Base-by-base conservation (phyloP, 2,797 vertebrate species). In the Gymnothorax javanicus region DNA sequence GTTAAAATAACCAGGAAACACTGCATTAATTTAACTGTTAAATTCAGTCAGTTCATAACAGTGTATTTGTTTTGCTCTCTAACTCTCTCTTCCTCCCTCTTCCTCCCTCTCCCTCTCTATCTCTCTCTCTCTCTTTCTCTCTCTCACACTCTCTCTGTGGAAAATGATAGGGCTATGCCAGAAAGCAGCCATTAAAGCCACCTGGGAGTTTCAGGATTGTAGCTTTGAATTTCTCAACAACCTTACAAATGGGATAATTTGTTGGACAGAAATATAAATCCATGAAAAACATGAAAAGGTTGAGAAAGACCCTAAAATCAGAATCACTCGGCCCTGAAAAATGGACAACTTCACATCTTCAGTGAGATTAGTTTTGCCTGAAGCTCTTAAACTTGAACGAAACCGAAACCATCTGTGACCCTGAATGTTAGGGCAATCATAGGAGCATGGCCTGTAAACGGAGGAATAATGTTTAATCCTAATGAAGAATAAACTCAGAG, bases 331-430 rank as follows among this genome's bases (percentile, higher is more conserved):
- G 50, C 50, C 7, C 52, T 56, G 20, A n/a, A 43, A 79, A 52
- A 17, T 43, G 43, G 9, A 7, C 4, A 7, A 52, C 7, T 7
- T 20, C 75, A 20, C 52, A 7, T 43, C 20, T 25, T 54, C 73
- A 50, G 15, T 75, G 73, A 75, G 27, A 15, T 43, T 71, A 13
- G 15, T 33, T 52, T 50, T 15, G 15, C 33, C 43, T 79, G 1
- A 43, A 7, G 27, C 7, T 52, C 15, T 52, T 79, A 23, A 54
- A 81, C 1, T 20, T 11, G 20, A 81, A 8, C 17, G 77, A 23
- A 54, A 81, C 20, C 77, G 23, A 81, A 81, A 81, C 17, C 77
- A 81, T 81, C 17, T 81, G 77, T 81, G 77, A 54, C 11, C 77
- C 77, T 81, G 52, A n/a, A 15, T 81, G 77, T 56, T 8, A 23